Conservation (phyloP, 2,113 vertebrate genomes). For the Scopus umbretta region DNA sequence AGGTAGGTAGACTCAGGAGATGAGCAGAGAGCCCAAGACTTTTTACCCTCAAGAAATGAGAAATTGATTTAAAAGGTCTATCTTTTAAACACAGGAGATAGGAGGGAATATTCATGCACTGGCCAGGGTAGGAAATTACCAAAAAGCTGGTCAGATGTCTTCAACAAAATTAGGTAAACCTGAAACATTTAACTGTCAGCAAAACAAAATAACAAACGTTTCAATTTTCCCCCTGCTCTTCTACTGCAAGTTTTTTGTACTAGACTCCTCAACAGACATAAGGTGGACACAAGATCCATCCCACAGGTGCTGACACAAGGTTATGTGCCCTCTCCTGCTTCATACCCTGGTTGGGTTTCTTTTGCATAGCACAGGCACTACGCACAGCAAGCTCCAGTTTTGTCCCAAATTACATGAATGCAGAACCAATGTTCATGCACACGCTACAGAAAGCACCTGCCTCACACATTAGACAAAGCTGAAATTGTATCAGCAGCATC, state of each 20-base stretch:
- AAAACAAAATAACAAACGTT: background rate
- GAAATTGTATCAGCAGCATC: background rate
- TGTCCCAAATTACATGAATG: background rate
- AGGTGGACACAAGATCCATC: background rate
- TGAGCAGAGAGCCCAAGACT: background rate
- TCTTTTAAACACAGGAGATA: background rate
- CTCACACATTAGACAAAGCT: background rate
- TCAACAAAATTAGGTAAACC: background rate
- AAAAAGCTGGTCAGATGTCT: background rate
- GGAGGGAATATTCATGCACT: background rate
- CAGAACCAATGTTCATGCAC: background rate
- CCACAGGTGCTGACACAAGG: background rate
- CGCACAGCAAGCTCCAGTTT: background rate
- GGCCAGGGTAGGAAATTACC: background rate
- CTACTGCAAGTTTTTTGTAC: background rate
- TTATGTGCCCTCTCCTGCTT: background rate
- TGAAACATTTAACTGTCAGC: background rate
- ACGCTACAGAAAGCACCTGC: background rate
- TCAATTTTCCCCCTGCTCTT: background rate
- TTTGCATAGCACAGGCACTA: fast-evolving
- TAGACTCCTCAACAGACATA: background rate
- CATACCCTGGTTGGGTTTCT: background rate
- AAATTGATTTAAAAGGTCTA: background rate
- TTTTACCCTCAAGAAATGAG: background rate
- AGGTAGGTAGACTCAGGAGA: background rate